Evolutionary conservation across 2,888 invertebrate species (phyloP), one percentile per base, ranked within the genome.

Genomic region (Lampropteryx suffumata): DNA sequence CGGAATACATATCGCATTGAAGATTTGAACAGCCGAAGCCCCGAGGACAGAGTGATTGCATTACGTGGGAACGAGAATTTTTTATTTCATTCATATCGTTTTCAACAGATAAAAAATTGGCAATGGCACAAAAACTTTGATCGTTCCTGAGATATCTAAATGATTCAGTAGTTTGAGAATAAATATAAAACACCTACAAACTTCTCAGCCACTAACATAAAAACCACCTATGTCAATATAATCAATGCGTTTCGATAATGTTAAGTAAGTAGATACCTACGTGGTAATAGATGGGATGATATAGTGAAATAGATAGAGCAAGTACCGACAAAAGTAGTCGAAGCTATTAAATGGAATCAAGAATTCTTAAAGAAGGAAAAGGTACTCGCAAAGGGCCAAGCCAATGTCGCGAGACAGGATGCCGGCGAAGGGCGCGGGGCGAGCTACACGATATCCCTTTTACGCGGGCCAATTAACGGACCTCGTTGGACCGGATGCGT

Each of bases 381-480:
- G 28, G 28, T 10, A 24, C 42, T 69, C 73, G 64, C 64, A 58
- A 39, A 43, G 57, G 48, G 35, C 65, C 66, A 69, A 70, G 35
- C 65, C 66, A 69, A 70, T 73, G 73, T 79, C 78, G 71, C 73
- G 44, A 67, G 66, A 71, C 80, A 85, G 87, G 88, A 88, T 83
- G 79, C 76, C 64, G 74, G 67, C 67, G 61, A 68, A 66, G 71
- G 68, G 70, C 67, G 72, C 68, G 70, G 73, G 76, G 75, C 71
- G 72, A 68, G 75, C 71, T 83, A 89, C 90, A 90, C 81, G 90
- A 86, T 86, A 90, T 89, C 88, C 88, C 90, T 90, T 89, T 90
- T 89, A 90, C 86, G 83, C 79, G 73, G 81, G 80, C 84, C 90
- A 88, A 90, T 90, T 89, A 90, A 89, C 86, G 83, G 84, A 83